These are phyloP conservation scores for Lytechinus pictus DNA, from an alignment of 35 echinoderm and acorn worm genomes.

Conservation along the genomic window DNA sequence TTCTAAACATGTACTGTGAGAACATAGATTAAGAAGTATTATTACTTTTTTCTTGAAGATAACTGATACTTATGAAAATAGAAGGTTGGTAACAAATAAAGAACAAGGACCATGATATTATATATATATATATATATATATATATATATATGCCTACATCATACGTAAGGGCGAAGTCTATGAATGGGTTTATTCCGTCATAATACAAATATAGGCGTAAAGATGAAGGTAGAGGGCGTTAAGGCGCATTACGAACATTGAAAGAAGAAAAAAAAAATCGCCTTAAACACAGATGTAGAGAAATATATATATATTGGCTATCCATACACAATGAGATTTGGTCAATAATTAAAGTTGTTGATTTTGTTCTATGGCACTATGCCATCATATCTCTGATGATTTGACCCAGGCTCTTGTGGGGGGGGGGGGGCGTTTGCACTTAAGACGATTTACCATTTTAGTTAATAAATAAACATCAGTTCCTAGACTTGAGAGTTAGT, in stretches of 20 bases:
- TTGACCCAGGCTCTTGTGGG: too few species aligned
- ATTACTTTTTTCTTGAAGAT: too few species aligned
- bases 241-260: neutral
- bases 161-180: neutral
- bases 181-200: too few species aligned
- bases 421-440: too few species aligned
- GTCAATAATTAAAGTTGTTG: neutral
- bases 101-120: neutral
- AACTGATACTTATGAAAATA: too few species aligned
- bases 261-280: neutral
- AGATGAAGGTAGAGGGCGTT: too few species aligned
- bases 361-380: neutral
- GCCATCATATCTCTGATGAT: neutral
- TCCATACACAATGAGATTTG: neutral
- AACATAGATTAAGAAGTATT: too few species aligned
- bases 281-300: neutral
- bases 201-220: too few species aligned
- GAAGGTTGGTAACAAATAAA: neutral
- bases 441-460: too few species aligned
- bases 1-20: too few species aligned
- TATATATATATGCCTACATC: neutral
- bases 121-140: conserved; percentile 1
- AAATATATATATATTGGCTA: neutral
- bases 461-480: too few species aligned
- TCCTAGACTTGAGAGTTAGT: too few species aligned